A percentile compares a stretch with the other conserved stretches of the same genome.
phyloP scores from a whole-genome alignment of 2,888 invertebrate genomes.

The Drosophila paramelanica region DNA sequence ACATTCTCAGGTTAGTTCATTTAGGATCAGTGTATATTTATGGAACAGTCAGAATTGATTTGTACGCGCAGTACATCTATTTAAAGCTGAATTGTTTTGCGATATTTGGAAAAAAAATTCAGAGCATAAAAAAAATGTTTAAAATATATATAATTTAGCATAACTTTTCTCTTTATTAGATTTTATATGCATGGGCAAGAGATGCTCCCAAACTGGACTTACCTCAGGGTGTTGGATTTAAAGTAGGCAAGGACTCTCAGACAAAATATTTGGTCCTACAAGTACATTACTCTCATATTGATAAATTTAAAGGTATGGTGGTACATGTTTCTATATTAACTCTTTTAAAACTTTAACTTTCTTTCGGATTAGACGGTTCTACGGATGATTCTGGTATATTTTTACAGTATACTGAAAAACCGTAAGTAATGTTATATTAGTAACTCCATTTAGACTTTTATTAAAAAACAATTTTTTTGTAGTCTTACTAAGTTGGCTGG shows the following conservation, averaged over 20 bases:
- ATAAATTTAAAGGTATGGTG: conserved; percentile 87
- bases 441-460: not conserved
- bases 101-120: too few species aligned
- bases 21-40: not conserved
- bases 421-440: conserved; percentile 86
- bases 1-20: conserved; percentile 85
- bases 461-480: conserved; percentile 72
- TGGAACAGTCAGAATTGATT: too few species aligned
- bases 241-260: conserved; percentile 92
- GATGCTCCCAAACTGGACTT: conserved; percentile 93
- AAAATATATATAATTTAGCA: too few species aligned
- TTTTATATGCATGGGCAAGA: conserved; percentile 97
- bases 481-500: conserved; percentile 95
- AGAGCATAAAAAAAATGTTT: too few species aligned
- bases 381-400: conserved; percentile 94
- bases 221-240: conserved; percentile 96
- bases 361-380: conserved; percentile 87
- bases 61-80: too few species aligned
- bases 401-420: conserved; percentile 90
- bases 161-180: conserved; percentile 85
- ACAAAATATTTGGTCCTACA: conserved; percentile 97
- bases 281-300: conserved; percentile 92
- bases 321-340: not conserved
- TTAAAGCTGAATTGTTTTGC: too few species aligned
- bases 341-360: not conserved